Evolutionary conservation across 2,888 invertebrate genomes (phyloP).

Genomic region (Aphelenchoides bicaudatus): DNA sequence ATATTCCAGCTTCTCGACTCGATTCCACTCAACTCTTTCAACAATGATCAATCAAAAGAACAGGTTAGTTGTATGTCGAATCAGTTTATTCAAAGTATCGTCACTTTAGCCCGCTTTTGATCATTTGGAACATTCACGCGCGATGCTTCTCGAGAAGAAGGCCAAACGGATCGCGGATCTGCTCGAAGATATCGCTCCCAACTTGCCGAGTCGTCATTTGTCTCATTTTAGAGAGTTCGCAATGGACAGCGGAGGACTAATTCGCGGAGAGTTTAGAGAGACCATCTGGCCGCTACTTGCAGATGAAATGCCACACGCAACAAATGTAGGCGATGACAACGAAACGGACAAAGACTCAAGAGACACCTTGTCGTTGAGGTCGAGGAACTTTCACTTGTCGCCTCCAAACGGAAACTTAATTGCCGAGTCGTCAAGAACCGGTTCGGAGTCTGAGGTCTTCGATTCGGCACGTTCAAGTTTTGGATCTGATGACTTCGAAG

Average conservation of each 20-base stretch:
- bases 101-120: not conserved
- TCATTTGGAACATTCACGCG: not conserved
- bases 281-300: slow-evolving; percentile 48
- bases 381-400: not conserved
- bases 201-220: slow-evolving; percentile 17
- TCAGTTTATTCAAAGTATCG: not conserved
- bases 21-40: not conserved
- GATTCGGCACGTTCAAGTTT: slow-evolving; percentile 17
- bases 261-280: slow-evolving; percentile 45
- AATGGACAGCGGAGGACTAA: slow-evolving; percentile 40
- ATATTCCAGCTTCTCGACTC: too few species aligned
- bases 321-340: slow-evolving; percentile 28
- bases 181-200: not conserved
- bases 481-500: not conserved
- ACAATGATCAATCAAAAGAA: too few species aligned
- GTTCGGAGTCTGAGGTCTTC: slow-evolving; percentile 15
- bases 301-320: slow-evolving; percentile 26
- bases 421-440: not conserved
- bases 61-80: too few species aligned
- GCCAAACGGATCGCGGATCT: slow-evolving; percentile 10
- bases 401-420: not conserved
- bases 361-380: not conserved
- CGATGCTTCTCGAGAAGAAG: not conserved
- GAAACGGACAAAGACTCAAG: slow-evolving; percentile 23
- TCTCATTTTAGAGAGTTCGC: slow-evolving; percentile 38